phyloP scores from a whole-genome alignment of 2,888 invertebrate species.

The Dorcus hopei region DNA sequence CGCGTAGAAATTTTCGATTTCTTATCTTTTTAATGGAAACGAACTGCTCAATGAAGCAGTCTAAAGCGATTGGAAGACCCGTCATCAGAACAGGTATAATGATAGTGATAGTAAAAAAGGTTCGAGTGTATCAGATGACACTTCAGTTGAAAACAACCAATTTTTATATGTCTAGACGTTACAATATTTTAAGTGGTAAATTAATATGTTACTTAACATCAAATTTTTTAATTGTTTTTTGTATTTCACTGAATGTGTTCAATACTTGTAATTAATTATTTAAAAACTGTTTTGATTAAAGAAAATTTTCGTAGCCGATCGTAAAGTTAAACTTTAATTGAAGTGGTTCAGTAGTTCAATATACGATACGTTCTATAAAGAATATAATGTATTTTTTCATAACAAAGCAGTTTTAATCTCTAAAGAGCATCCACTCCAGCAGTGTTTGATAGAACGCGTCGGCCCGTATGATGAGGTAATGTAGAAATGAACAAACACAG shows the following conservation, averaged over 20 bases:
- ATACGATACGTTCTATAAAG: too few species aligned
- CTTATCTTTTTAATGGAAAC: conserved; percentile 21
- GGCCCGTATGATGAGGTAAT: conserved; percentile 37
- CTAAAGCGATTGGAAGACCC: conserved; percentile 41
- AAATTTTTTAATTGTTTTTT: too few species aligned
- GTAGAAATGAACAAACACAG: conserved; percentile 40
- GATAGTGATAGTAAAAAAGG: conserved; percentile 36
- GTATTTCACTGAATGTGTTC: too few species aligned
- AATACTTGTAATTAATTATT: too few species aligned
- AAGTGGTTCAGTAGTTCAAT: too few species aligned
- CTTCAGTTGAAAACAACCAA: conserved; percentile 10
- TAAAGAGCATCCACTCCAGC: conserved; percentile 5
- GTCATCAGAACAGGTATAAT: conserved; percentile 37
- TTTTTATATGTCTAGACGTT: conserved; percentile 2
- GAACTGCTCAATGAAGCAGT: conserved; percentile 42
- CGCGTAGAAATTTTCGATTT: neutral
- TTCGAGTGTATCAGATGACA: conserved; percentile 18
- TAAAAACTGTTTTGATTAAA: too few species aligned
- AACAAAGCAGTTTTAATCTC: neutral
- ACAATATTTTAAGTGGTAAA: neutral
- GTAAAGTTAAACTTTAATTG: too few species aligned
- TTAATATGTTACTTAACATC: too few species aligned
- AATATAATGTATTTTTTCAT: neutral
- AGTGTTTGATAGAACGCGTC: conserved; percentile 12
- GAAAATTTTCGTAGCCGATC: too few species aligned